Conservation (phyloP, 2,888 invertebrate species). For the Villa cingulata region DNA sequence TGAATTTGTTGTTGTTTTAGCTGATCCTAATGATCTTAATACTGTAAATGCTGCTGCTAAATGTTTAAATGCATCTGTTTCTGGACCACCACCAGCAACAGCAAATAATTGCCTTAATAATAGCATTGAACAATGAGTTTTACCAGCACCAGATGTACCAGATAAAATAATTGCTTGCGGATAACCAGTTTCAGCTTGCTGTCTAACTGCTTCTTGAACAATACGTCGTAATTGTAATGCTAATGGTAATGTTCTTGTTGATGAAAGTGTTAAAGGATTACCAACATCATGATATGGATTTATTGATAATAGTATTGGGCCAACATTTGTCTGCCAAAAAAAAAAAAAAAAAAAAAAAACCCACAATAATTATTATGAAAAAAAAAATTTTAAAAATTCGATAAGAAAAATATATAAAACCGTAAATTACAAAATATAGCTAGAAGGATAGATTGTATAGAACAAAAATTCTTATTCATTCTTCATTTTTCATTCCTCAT, state of each 20-base stretch:
- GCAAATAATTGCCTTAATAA: constrained; percentile 82
- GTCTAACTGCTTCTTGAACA: constrained; percentile 81
- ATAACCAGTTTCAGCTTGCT: constrained; percentile 89
- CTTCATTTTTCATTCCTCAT: too few relatives aligned
- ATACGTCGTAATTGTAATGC: constrained; percentile 76
- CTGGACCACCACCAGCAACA: constrained; percentile 85
- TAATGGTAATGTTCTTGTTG: constrained; percentile 56
- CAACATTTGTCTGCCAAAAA: constrained; percentile 71
- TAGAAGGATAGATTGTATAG: too few relatives aligned
- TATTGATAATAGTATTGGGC: constrained; percentile 77
- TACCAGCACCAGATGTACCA: constrained; percentile 84
- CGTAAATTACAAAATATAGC: neutral
- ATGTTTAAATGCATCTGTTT: constrained; percentile 93
- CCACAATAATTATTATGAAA: constrained; percentile 1
- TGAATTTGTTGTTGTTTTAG: constrained; percentile 78
- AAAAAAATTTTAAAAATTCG: neutral
- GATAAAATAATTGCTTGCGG: constrained; percentile 90
- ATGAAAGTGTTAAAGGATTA: constrained; percentile 75
- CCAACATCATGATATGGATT: constrained; percentile 81
- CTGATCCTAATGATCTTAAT: constrained; percentile 77
- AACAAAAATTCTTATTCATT: too few relatives aligned
- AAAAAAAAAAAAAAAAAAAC: too few relatives aligned
- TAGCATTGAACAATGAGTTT: constrained; percentile 86
- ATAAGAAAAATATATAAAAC: neutral
- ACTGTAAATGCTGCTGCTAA: constrained; percentile 91